A percentile compares a stretch with the other conserved stretches of the same genome.
These are phyloP conservation scores for Sebastes hopkinsi DNA, from an alignment of 2,797 vertebrate species.

Conservation along the genomic window DNA sequence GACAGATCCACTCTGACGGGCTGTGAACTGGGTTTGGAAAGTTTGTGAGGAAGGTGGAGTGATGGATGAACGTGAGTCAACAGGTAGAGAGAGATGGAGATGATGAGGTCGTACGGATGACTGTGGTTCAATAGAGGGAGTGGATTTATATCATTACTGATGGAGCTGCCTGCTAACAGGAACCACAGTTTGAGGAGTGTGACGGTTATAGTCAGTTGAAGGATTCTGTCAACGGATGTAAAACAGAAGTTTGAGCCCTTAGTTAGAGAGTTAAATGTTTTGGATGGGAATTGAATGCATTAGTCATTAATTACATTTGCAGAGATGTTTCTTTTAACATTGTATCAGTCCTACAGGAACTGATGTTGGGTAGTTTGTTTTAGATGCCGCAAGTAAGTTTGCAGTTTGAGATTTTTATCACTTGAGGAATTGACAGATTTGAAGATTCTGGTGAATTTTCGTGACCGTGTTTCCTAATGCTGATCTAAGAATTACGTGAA, in stretches of 20 bases:
- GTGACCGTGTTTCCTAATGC: neutral
- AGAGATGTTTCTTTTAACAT: neutral
- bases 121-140: constrained; percentile 7
- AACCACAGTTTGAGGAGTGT: no score
- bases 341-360: neutral
- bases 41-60: neutral
- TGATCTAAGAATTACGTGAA: neutral
- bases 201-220: no score
- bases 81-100: constrained; percentile 18
- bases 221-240: no score
- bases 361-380: neutral
- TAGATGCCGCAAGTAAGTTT: no score
- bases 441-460: neutral
- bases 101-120: constrained; percentile 11
- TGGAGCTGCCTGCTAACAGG: neutral
- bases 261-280: no score
- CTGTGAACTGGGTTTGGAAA: neutral
- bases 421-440: neutral
- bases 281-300: no score
- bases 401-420: neutral
- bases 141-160: neutral
- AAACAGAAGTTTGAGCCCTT: neutral
- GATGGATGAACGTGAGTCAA: constrained; percentile 25
- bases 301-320: no score
- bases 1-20: neutral